Base-by-base conservation (phyloP, 1,140 invertebrate species). In the Cyphomyrmex costatus region DNA sequence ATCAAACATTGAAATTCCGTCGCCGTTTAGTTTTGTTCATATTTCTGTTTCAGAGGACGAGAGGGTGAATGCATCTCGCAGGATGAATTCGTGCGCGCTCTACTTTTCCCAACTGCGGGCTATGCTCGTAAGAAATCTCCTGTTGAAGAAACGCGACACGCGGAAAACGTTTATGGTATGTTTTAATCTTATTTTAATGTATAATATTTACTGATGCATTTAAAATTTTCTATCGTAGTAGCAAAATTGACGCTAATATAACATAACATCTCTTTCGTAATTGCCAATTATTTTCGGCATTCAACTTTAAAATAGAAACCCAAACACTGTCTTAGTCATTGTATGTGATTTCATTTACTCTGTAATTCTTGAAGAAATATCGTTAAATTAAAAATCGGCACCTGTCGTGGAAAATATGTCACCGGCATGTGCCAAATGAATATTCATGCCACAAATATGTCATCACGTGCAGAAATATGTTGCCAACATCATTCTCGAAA, bases 61-160 rank as follows among this genome's bases (percentile, higher is more conserved):
- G 80, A 84, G 85, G 89, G 91, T 87, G 70, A 88, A 86, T 84
- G 78, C 60, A 87, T 88, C 90, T 86, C 86, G 68, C 90, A 94
- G 80, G 77, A 95, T 95, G 94, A 93, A 91, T 85, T 92, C 92
- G 90, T 95, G 93, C 86, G 91, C 92, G 86, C 93, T 95, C 87
- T 95, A 95, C 88, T 90, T 94, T 92, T 96, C 96, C 80, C 97
- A 97, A 92, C 94, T 97, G 78, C 96, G 96, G 95, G 97, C 97
- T 42, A 97, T 97, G 95, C 95, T 97, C 89, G 95, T 96, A 87
- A 95, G 97, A 87, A 97, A 97, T 94, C 94, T 97, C 87, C 95
- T 97, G 86, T 95, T 97, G 60, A 97, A 97, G 94, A 97, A 97
- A 92, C 94, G 97, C 66, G 97, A 97, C 86, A 97, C 96, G 88